Evolutionary conservation across 2,113 vertebrate species (phyloP), one percentile per base, ranked within the genome.

Genomic region (Pangasianodon hypophthalmus): DNA sequence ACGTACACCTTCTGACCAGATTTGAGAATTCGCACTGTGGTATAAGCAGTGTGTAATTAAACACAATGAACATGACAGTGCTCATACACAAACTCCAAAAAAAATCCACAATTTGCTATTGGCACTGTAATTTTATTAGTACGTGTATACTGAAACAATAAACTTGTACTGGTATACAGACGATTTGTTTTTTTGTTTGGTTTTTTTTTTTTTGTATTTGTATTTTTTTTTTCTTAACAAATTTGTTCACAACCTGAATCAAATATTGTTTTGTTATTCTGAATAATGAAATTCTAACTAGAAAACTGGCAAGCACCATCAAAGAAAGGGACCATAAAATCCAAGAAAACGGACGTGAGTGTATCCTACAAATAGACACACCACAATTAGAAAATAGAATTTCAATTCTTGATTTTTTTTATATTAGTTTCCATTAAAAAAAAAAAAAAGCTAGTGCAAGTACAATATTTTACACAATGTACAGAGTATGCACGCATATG

Each of bases 361-460:
- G 97, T 97, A 97, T 98, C 97, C 97, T 97, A 97, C 97, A 97
- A 98, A 98, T 97, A 98, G 97, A 98, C 97, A 97, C 97, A 97
- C 97, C 97, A 98, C 97, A 95, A 96, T 98, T 97, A 97, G 97
- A 98, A 98, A 98, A 97, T 97, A 97, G 97, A 97, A 97, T 98
- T 97, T 97, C 96, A 97, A 97, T 97, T 97, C 96, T 97, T 97
- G 96, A 94, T 97, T 92, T 93, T 93, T 97, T 96, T 97, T 97
- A 97, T 97, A 91, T 91, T 91, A 91, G 88, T 91, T 91, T 92
- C 88, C 87, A 89, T 92, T 97, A 96, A 97, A 92, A 86, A 97
- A 97, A 96, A 86, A 97, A 97, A 98, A 98, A 98, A 97, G 97
- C 97, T 98, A 98, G 97, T 98, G 97, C 97, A 98, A 97, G 97